Conservation (phyloP, 2,888 invertebrate species). For the Eurytoma californica region DNA sequence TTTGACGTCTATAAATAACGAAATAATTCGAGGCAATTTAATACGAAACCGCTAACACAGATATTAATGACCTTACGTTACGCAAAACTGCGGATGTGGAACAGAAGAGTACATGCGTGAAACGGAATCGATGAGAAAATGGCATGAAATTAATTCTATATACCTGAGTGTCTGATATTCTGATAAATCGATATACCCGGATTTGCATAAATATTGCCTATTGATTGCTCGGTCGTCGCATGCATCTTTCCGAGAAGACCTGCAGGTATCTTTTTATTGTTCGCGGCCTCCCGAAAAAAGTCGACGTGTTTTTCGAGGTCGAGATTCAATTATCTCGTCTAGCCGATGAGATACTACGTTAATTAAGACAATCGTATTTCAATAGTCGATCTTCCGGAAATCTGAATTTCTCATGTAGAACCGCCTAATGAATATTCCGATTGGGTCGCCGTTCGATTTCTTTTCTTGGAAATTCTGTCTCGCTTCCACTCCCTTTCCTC, state of each 20-base stretch:
- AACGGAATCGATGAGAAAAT: conserved; percentile 3
- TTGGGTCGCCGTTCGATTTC: conserved; percentile 37
- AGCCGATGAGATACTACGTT: conserved; percentile 29
- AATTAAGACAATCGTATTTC: conserved; percentile 50
- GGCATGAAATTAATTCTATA: conserved; percentile 27
- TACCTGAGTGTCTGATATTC: conserved; percentile 8
- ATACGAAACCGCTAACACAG: no score
- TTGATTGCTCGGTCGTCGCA: conserved; percentile 5
- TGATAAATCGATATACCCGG: conserved; percentile 36
- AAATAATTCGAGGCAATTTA: conserved; percentile 9
- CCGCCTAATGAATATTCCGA: conserved; percentile 51
- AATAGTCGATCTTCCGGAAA: conserved; percentile 39
- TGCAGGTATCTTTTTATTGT: conserved; percentile 29
- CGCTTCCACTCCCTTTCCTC: background rate
- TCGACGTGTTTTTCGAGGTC: background rate
- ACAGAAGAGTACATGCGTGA: background rate
- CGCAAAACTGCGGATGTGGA: background rate
- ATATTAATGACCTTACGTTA: background rate
- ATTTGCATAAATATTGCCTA: conserved; percentile 51
- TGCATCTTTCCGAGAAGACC: conserved; percentile 36
- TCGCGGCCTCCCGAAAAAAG: background rate
- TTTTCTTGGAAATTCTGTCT: conserved; percentile 40
- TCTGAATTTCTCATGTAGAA: conserved; percentile 18
- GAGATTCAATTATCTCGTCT: conserved; percentile 29
- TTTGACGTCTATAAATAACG: background rate